Evolutionary conservation across 1,140 invertebrate species (phyloP), one percentile per base, ranked within the genome.

Genomic region (Chelonus insularis): DNA sequence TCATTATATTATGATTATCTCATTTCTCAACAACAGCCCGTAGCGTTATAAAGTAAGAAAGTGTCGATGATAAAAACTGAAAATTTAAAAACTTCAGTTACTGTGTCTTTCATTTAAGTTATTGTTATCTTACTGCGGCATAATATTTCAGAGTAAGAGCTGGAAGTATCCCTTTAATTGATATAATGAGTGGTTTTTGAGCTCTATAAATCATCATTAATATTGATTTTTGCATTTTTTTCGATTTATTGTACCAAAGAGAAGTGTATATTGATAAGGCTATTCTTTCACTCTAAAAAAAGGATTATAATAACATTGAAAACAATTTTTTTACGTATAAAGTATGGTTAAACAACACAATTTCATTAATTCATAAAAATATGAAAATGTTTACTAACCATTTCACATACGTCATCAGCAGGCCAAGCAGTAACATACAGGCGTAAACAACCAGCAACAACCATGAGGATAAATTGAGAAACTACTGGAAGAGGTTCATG

Each of bases 361-460:
- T n/a, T n/a, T n/a, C n/a, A n/a, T n/a, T n/a, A n/a, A n/a, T n/a
- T n/a, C n/a, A n/a, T n/a, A n/a, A n/a, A n/a, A n/a, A 9, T 23
- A 14, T 18, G 4, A 11, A 43, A 48, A 37, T 50, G n/a, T 36
- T 14, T 25, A 61, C 60, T 56, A 50, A 72, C 70, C 57, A 32
- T 64, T 11, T 41, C 63, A 1, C 62, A 57, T 6, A 72, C 37
- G 16, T 64, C 41, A 14, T 68, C 64, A 9, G 68, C 69, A 14
- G 69, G 64, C 68, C 65, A 71, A 16, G 69, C 66, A 18, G 29
- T 68, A 8, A 69, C 39, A 34, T 64, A 70, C 0, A 72, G 54
- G 54, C 66, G 48, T 21, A 73, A 9, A 16, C 59, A 57, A 3
- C 54, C 55, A 11, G 18, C 57, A 2, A 62, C 12, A 32, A 55